These are phyloP conservation scores for Ganaspis sp. DNA, from an alignment of 1,140 invertebrate genomes.

Conservation along the genomic window DNA sequence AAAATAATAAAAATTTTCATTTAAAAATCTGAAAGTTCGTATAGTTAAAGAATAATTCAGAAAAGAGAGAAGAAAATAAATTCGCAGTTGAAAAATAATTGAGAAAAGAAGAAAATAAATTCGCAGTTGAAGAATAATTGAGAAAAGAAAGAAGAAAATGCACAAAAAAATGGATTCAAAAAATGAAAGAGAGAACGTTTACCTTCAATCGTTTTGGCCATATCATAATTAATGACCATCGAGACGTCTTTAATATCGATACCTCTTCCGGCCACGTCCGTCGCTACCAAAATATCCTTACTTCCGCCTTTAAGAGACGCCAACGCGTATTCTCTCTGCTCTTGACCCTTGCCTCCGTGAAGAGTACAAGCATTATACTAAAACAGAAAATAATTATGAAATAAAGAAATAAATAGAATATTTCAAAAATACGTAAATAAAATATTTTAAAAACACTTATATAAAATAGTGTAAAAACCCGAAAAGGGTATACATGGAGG, in stretches of 20 bases:
- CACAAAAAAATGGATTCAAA: too few relatives aligned
- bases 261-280: conserved; percentile 99
- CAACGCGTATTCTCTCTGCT: conserved; percentile 98
- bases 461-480: too few relatives aligned
- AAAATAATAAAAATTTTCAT: conserved; percentile 5
- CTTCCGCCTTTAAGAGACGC: conserved; percentile 94
- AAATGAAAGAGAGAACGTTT: too few relatives aligned
- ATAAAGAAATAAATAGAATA: conserved; percentile 19
- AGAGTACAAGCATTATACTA: conserved; percentile 96
- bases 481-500: too few relatives aligned
- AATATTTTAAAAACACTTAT: too few relatives aligned
- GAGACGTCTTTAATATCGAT: conserved; percentile 99
- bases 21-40: too few relatives aligned
- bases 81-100: neutral
- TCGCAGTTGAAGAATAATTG: conserved; percentile 34
- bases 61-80: too few relatives aligned
- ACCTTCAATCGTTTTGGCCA: conserved; percentile 99
- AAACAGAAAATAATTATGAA: conserved; percentile 49
- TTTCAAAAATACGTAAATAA: too few relatives aligned
- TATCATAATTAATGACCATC: conserved; percentile 99
- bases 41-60: too few relatives aligned
- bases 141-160: conserved; percentile 34
- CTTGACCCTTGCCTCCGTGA: conserved; percentile 99
- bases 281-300: conserved; percentile 99
- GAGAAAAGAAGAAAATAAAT: conserved; percentile 26